phyloP scores from a whole-genome alignment of 2,888 invertebrate genomes.

The Chrysodeixis includens region DNA sequence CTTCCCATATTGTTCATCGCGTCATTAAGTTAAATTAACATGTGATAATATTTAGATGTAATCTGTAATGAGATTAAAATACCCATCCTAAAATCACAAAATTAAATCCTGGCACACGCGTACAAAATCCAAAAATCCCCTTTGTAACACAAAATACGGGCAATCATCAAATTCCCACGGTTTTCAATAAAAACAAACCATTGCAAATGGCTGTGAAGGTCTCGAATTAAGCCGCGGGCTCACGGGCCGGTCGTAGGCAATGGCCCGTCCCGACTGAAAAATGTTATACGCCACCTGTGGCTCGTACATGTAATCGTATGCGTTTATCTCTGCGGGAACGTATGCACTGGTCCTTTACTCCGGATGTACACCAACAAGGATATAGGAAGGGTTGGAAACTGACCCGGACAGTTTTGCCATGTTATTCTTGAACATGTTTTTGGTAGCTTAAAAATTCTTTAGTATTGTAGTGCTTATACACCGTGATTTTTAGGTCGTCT shows the following conservation, averaged over 20 bases:
- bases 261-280: slow-evolving; percentile 83
- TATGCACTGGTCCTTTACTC: slow-evolving; percentile 73
- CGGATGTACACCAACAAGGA: slow-evolving; percentile 63
- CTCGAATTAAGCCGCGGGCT: slow-evolving; percentile 80
- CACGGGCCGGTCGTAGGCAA: slow-evolving; percentile 64
- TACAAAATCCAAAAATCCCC: slow-evolving; percentile 49
- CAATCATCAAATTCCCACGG: slow-evolving; percentile 71
- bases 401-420: background rate
- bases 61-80: slow-evolving; percentile 32
- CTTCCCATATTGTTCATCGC: background rate
- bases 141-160: slow-evolving; percentile 61
- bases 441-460: too few species aligned
- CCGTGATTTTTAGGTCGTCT: too few species aligned
- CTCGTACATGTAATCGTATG: slow-evolving; percentile 85
- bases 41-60: background rate
- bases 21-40: background rate
- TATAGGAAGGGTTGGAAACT: slow-evolving; percentile 52
- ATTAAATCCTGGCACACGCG: slow-evolving; percentile 35
- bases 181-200: slow-evolving; percentile 83
- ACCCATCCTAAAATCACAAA: slow-evolving; percentile 38
- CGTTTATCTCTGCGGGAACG: slow-evolving; percentile 84
- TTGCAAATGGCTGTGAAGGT: slow-evolving; percentile 78
- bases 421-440: background rate
- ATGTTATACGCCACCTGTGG: slow-evolving; percentile 89
- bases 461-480: too few species aligned